Base-by-base conservation (phyloP, 2,888 invertebrate species). In the Troilus luridus region DNA sequence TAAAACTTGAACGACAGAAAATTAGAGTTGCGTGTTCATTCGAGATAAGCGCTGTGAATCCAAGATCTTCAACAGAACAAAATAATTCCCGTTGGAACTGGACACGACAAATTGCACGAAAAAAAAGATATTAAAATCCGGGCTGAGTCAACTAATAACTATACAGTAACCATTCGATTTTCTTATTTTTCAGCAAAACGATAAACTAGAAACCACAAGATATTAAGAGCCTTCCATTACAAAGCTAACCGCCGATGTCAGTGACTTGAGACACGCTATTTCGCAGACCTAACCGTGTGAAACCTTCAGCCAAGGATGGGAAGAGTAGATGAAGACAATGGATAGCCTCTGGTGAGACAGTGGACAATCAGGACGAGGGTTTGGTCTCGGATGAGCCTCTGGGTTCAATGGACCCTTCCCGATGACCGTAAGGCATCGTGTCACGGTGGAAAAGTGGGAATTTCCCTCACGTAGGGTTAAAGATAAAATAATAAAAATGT, bases 231-330 rank as follows among this genome's bases (percentile, higher is more conserved):
- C 5, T 27, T 27, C 67, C 27, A 19, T 41, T 77, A 41, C 11
- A 77, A 77, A 77, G 24, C 27, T 19, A 19, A 17, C 24, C 72
- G 8, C 17, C 8, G 41, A 77, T 77, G 12, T 77, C 41, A 19
- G 72, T 77, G 72, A 27, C 27, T 77, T 41, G 41, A 1, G 72
- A 77, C 27, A 77, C 27, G 41, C 72, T 21, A 41, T 77, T 77
- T 77, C 19, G 17, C 72, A 0, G 72, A 64, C 41, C 41, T 7
- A 7, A 27, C 24, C 72, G 41, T 27, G 72, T 27, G 72, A 77
- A n/a, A 77, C 72, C 72, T 77, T 77, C 24, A 19, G 17, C 72
- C 41, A 77, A 77, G 72, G 72, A 77, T 77, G 72, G 41, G 72
- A 77, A 77, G 27, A 27, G 27, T 5, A 14, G 19, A 17, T 6